Percentiles rank a stretch among this genome's conserved stretches.
Conservation (phyloP, 2,888 invertebrate species). For the Helobdella robusta region DNA sequence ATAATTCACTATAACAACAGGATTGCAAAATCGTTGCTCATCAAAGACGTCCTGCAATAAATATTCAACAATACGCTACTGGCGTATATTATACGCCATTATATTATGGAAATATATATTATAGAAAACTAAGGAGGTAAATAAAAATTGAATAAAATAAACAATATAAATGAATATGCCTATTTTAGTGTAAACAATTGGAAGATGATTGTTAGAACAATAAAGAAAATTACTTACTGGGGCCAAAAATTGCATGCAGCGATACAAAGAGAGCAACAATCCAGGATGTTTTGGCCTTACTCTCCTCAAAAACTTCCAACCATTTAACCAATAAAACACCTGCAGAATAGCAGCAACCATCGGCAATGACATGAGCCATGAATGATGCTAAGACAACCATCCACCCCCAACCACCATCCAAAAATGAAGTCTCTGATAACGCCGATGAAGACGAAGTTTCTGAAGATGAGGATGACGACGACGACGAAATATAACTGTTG, state of each 20-base stretch:
- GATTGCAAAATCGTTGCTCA: too few relatives aligned
- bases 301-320: conserved; percentile 53
- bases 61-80: too few relatives aligned
- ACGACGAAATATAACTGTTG: neutral
- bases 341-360: conserved; percentile 73
- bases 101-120: too few relatives aligned
- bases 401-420: conserved; percentile 89
- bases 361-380: conserved; percentile 74
- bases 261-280: conserved; percentile 83
- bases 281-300: conserved; percentile 59
- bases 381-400: conserved; percentile 81
- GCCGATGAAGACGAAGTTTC: conserved; percentile 19
- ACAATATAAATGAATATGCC: neutral
- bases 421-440: conserved; percentile 19
- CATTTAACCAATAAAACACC: conserved; percentile 60
- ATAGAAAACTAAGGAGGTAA: too few relatives aligned
- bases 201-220: neutral
- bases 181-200: neutral
- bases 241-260: conserved; percentile 61
- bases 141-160: too few relatives aligned
- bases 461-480: conserved; percentile 10
- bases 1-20: too few relatives aligned
- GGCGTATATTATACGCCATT: too few relatives aligned
- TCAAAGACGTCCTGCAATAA: too few relatives aligned
- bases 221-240: conserved; percentile 30